A percentile compares a stretch with the other conserved stretches of the same genome.
Conservation (phyloP, 1,140 invertebrate genomes). For the Dolichoris vasculosae region DNA sequence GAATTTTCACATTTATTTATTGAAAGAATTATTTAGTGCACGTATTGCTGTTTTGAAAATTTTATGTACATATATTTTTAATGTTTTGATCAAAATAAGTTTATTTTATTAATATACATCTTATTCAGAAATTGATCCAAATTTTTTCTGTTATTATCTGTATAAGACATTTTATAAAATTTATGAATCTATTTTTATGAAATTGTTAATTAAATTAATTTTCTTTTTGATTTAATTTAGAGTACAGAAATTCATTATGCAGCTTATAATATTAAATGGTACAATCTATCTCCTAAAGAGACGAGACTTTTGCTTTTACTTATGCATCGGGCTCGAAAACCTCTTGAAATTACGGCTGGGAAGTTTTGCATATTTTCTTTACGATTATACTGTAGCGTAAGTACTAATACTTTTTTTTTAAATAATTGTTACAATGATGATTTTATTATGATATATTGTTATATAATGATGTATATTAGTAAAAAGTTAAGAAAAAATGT, state of each 20-base stretch:
- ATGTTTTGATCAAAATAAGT: too few relatives aligned
- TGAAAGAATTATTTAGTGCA: too few relatives aligned
- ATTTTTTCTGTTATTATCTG: too few relatives aligned
- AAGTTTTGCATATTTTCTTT: conserved; percentile 43
- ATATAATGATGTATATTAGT: background rate
- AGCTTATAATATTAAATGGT: conserved; percentile 42
- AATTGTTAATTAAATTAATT: background rate
- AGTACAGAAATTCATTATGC: conserved; percentile 36
- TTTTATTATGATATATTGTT: background rate
- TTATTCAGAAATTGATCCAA: too few relatives aligned
- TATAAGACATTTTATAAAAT: too few relatives aligned
- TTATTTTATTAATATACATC: too few relatives aligned
- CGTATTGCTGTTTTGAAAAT: too few relatives aligned
- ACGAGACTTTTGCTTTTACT: conserved; percentile 31
- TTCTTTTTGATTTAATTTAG: background rate
- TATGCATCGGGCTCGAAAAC: conserved; percentile 32
- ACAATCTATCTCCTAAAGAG: conserved; percentile 28
- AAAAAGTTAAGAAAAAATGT: background rate
- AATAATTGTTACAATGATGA: background rate
- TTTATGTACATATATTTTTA: too few relatives aligned
- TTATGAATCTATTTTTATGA: too few relatives aligned
- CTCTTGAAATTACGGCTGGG: conserved; percentile 45
- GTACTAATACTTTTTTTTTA: background rate
- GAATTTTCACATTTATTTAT: too few relatives aligned
- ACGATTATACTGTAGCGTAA: conserved; percentile 25